phyloP scores from a whole-genome alignment of 92 coral and sea anemone species.

The Epizoanthus illoricatus region DNA sequence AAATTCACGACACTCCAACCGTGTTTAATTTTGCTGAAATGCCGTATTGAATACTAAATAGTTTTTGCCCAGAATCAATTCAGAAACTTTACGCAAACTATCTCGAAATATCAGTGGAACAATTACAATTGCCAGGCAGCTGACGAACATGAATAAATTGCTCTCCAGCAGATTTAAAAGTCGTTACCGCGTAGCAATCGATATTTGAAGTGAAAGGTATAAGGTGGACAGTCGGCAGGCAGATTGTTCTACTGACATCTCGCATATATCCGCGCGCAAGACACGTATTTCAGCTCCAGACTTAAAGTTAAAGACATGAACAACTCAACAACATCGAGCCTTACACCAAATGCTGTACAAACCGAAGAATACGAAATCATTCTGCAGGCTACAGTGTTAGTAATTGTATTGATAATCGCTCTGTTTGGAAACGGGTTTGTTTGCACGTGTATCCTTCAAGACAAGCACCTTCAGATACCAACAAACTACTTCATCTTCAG shows the following conservation, averaged over 20 bases:
- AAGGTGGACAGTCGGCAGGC: background rate
- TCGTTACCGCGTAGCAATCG: background rate
- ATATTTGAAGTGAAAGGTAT: background rate
- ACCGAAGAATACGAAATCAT: conserved; percentile 45
- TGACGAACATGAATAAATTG: conserved; percentile 24
- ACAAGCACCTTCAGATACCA: conserved; percentile 89
- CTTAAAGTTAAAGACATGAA: conserved; percentile 1
- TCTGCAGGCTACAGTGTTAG: conserved; percentile 52
- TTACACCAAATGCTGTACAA: background rate
- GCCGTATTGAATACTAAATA: background rate
- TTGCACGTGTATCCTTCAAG: conserved; percentile 69
- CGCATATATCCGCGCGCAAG: too few species aligned
- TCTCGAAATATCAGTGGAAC: background rate
- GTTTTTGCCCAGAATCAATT: conserved; percentile 4
- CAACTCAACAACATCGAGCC: background rate
- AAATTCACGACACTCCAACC: background rate
- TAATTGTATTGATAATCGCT: conserved; percentile 67
- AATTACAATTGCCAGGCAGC: conserved; percentile 25
- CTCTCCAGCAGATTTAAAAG: conserved; percentile 7
- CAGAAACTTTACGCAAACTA: conserved; percentile 8
- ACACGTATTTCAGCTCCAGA: too few species aligned
- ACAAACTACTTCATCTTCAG: conserved; percentile 92
- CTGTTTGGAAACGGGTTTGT: conserved; percentile 83
- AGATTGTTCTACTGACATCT: too few species aligned
- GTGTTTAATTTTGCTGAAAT: conserved; percentile 14